Evolutionary conservation across 2,888 invertebrate genomes (phyloP).

Genomic region (Polydesmus complanatus): DNA sequence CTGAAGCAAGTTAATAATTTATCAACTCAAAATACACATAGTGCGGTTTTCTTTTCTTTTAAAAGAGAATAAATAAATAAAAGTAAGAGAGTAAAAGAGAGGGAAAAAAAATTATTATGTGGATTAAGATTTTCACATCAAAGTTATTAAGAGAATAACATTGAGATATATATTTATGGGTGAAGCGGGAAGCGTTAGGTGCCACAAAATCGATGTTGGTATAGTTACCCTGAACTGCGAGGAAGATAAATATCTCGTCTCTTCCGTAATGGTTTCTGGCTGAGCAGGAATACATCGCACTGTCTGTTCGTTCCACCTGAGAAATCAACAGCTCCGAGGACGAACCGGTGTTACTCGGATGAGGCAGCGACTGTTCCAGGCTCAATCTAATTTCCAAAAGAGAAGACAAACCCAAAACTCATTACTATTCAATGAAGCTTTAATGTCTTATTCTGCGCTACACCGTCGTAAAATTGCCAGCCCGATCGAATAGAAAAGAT

Average conservation of each 20-base stretch:
- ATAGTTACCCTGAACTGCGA: constrained; percentile 19
- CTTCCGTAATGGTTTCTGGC: constrained; percentile 18
- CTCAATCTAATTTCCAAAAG: constrained; percentile 7
- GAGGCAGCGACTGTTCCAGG: constrained; percentile 11
- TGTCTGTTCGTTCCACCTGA: constrained; percentile 16
- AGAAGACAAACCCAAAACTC: neutral
- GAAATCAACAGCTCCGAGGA: constrained; percentile 15
- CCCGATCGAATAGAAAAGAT: no score
- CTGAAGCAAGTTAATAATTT: no score
- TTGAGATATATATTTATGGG: neutral
- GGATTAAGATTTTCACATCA: no score
- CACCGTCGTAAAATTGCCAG: no score
- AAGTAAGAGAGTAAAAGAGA: no score
- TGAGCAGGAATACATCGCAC: constrained; percentile 16
- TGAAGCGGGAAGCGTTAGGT: neutral
- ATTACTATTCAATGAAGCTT: neutral
- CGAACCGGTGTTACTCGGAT: constrained; percentile 4
- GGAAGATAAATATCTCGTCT: constrained; percentile 14
- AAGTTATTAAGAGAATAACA: neutral
- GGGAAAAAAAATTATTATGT: no score
- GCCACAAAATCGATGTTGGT: neutral
- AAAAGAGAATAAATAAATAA: no score
- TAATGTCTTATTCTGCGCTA: no score
- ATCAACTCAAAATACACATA: no score
- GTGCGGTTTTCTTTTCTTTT: no score